These are phyloP conservation scores for Semnopithecus entellus DNA, from an alignment of 2,113 vertebrate genomes.

Conservation along the genomic window DNA sequence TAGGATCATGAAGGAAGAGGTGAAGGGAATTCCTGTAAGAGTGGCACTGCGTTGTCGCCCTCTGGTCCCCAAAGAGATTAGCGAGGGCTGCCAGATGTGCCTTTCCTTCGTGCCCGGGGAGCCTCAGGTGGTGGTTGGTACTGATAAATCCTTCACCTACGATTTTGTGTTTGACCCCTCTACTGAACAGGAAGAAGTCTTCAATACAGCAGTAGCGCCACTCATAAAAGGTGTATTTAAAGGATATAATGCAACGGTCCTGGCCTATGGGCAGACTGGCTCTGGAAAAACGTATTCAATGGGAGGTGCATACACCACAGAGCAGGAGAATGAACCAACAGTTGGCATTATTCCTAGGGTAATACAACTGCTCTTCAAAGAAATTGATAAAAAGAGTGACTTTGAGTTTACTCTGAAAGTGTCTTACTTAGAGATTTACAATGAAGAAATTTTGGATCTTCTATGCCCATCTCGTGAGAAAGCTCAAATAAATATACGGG, in stretches of 20 bases:
- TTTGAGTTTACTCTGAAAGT: conserved; percentile 88
- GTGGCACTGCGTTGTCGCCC: conserved; percentile 95
- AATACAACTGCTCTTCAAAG: conserved; percentile 90
- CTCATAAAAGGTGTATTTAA: conserved; percentile 93
- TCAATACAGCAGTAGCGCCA: conserved; percentile 87
- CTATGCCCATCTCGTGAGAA: too few species aligned
- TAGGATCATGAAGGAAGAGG: conserved; percentile 88
- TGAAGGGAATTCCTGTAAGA: conserved; percentile 91
- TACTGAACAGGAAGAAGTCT: conserved; percentile 96
- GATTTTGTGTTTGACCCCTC: conserved; percentile 95
- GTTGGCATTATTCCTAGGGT: conserved; percentile 96
- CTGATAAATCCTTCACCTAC: conserved; percentile 94
- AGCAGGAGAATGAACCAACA: conserved; percentile 90
- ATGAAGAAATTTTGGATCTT: too few species aligned
- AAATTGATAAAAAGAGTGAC: conserved; percentile 84
- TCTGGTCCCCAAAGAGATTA: conserved; percentile 90
- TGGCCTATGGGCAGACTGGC: conserved; percentile 96
- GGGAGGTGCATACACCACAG: conserved; percentile 94
- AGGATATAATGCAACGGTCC: conserved; percentile 96
- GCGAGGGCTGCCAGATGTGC: conserved; percentile 93
- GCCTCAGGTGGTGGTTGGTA: conserved; percentile 96
- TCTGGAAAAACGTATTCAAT: conserved; percentile 97
- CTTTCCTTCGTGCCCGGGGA: conserved; percentile 93
- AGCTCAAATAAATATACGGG: too few species aligned
- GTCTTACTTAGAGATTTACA: conserved; percentile 80